Conservation (phyloP, 2,888 invertebrate species). For the Ephialtes manifestator region DNA sequence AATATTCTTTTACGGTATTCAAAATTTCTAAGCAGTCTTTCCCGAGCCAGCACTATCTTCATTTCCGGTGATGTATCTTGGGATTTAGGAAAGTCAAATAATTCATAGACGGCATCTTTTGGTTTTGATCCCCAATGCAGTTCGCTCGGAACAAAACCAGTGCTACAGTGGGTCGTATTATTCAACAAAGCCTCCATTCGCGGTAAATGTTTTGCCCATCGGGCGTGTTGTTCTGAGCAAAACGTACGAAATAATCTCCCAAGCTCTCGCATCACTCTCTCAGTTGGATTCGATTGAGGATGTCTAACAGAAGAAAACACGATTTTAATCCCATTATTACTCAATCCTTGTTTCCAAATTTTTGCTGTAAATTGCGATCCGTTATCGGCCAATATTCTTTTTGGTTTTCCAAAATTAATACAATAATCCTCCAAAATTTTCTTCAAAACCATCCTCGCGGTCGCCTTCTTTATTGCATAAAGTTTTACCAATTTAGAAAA, state of each 20-base stretch:
- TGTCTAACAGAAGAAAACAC: slow-evolving; percentile 57
- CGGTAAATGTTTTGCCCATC: slow-evolving; percentile 46
- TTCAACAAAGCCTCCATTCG: slow-evolving; percentile 35
- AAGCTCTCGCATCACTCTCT: slow-evolving; percentile 68
- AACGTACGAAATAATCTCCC: slow-evolving; percentile 58
- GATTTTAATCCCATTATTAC: slow-evolving; percentile 12
- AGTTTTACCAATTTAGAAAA: slow-evolving; percentile 14
- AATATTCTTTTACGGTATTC: slow-evolving; percentile 38
- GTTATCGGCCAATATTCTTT: slow-evolving; percentile 33
- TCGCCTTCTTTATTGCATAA: slow-evolving; percentile 31
- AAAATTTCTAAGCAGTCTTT: slow-evolving; percentile 29
- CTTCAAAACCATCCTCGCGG: slow-evolving; percentile 20
- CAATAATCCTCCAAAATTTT: slow-evolving; percentile 35
- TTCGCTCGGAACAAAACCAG: slow-evolving; percentile 40
- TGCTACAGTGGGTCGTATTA: slow-evolving; percentile 28
- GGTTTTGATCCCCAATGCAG: slow-evolving; percentile 45
- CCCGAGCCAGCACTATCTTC: neutral
- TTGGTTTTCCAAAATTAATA: slow-evolving; percentile 10
- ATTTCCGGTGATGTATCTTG: neutral
- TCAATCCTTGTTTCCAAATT: slow-evolving; percentile 9
- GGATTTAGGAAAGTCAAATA: neutral
- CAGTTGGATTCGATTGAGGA: slow-evolving; percentile 54
- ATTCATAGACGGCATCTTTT: neutral
- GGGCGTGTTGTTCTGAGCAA: slow-evolving; percentile 44
- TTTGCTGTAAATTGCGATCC: slow-evolving; percentile 46